Conservation (phyloP, 2,888 invertebrate species). For the Scrobipalpa costella region DNA sequence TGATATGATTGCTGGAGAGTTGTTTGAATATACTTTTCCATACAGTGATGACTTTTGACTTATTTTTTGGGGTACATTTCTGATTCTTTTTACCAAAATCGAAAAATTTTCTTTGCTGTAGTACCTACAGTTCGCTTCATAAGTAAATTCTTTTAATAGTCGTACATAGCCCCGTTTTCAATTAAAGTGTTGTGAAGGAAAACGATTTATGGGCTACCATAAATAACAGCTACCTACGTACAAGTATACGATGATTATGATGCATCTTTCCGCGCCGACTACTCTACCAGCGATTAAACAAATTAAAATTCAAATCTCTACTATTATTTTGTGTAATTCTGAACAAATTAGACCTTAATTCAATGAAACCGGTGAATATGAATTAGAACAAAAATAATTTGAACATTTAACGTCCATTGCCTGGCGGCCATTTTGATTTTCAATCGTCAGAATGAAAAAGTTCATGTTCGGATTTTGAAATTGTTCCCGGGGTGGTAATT, state of each 20-base stretch:
- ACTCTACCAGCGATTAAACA: not conserved
- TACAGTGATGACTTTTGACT: not conserved
- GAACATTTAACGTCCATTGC: not conserved
- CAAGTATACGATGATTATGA: not conserved
- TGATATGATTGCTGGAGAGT: not conserved
- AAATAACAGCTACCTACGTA: constrained; percentile 2
- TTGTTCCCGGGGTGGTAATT: constrained; percentile 35
- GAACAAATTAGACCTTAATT: constrained; percentile 14
- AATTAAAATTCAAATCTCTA: constrained; percentile 18
- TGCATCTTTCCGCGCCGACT: constrained; percentile 23
- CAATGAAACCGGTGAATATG: constrained; percentile 16
- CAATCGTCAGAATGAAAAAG: constrained; percentile 12
- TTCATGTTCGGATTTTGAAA: constrained; percentile 42
- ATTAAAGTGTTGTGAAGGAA: constrained; percentile 6
- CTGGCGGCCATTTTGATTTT: constrained; percentile 17
- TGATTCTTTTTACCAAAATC: too few relatives aligned
- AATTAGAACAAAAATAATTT: not conserved
- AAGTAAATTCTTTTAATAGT: not conserved
- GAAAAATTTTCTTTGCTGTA: too few relatives aligned
- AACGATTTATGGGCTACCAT: constrained; percentile 7
- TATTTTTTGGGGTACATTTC: too few relatives aligned
- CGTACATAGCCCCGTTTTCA: constrained; percentile 4
- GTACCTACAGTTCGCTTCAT: not conserved
- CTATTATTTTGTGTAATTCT: constrained; percentile 18
- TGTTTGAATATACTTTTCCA: not conserved